phyloP scores from a whole-genome alignment of 2,888 invertebrate genomes.

The Dasysyrphus tricinctus region DNA sequence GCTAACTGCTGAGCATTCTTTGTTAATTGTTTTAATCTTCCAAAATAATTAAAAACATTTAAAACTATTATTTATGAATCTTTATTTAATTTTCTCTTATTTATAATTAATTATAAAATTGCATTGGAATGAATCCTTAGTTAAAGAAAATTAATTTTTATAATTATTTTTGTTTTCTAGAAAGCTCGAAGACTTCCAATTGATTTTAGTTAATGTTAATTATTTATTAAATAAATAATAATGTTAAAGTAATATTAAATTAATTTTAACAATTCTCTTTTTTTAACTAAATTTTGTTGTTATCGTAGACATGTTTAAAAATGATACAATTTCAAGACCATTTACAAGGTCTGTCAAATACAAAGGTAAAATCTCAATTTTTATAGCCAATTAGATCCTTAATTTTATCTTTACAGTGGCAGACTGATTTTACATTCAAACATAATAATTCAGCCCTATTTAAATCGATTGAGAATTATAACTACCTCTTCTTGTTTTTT shows the following conservation, averaged over 20 bases:
- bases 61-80: no score
- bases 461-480: neutral
- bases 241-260: neutral
- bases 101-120: no score
- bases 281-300: no score
- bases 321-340: neutral
- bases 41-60: no score
- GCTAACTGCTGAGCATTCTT: no score
- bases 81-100: no score
- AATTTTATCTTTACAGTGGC: neutral
- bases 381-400: conserved; percentile 13
- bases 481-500: neutral
- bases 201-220: neutral
- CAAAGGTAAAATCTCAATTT: conserved; percentile 1
- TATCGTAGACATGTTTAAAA: neutral
- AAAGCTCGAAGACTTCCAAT: neutral
- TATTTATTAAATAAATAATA: no score
- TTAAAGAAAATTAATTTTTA: no score
- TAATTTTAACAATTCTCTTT: neutral
- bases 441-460: neutral
- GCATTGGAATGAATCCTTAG: no score
- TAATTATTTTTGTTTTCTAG: neutral
- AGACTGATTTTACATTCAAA: neutral
- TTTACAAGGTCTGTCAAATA: conserved; percentile 1
- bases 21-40: no score